phyloP scores from a whole-genome alignment of 2,113 vertebrate species.

The Ancistrus triradiatus region DNA sequence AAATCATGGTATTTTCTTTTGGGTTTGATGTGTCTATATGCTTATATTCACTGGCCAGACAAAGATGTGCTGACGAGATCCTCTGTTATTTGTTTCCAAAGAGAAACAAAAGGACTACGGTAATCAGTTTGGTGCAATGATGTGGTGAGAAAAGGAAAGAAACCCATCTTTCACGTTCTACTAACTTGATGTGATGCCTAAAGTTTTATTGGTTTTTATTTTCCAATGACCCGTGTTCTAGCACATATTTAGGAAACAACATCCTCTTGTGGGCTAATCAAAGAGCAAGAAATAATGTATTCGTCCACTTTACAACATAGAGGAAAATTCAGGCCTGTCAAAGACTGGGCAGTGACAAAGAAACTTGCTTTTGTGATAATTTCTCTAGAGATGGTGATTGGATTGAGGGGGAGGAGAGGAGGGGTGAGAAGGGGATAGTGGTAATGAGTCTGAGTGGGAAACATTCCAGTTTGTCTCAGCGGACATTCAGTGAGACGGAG shows the following conservation, averaged over 20 bases:
- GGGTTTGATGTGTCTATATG: too few relatives aligned
- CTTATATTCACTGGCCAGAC: slow-evolving; percentile 5
- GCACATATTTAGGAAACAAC: slow-evolving; percentile 36
- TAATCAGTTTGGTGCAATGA: slow-evolving; percentile 26
- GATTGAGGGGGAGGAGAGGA: slow-evolving; percentile 10
- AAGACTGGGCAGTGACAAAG: slow-evolving; percentile 34
- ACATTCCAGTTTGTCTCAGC: slow-evolving; percentile 33
- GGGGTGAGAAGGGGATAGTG: background rate
- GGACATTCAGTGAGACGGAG: slow-evolving; percentile 36
- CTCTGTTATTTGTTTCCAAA: slow-evolving; percentile 16
- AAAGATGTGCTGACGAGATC: slow-evolving; percentile 10
- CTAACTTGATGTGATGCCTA: too few relatives aligned
- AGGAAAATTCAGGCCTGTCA: slow-evolving; percentile 41
- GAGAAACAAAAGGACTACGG: slow-evolving; percentile 13
- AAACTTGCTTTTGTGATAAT: slow-evolving; percentile 39
- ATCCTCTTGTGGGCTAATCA: slow-evolving; percentile 32
- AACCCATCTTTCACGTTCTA: too few relatives aligned
- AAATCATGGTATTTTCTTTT: too few relatives aligned
- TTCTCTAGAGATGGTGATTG: slow-evolving; percentile 34
- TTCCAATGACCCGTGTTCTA: slow-evolving; percentile 21
- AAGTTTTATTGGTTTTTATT: slow-evolving; percentile 27
- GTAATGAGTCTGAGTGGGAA: slow-evolving; percentile 31
- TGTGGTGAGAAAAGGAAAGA: background rate
- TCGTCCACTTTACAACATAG: slow-evolving; percentile 26
- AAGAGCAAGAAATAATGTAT: slow-evolving; percentile 17